These are phyloP conservation scores for Rhamphomyia laevipes DNA, from an alignment of 2,888 invertebrate genomes.

Conservation along the genomic window DNA sequence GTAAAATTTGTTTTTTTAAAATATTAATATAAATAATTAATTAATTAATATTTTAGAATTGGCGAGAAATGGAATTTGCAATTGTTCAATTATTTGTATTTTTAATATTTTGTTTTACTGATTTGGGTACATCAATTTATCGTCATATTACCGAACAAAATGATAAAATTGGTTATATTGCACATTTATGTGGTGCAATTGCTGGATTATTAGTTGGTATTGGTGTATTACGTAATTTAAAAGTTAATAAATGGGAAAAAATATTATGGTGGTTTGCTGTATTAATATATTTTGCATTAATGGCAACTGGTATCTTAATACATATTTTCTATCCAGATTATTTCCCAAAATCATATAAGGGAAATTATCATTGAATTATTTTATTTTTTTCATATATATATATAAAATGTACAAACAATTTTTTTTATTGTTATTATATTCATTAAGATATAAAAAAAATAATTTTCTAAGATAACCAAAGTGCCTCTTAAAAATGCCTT, in stretches of 20 bases:
- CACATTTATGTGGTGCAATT: slow-evolving; percentile 84
- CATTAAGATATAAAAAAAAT: not conserved
- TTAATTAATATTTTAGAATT: slow-evolving; percentile 67
- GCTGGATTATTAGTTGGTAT: slow-evolving; percentile 75
- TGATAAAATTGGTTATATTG: slow-evolving; percentile 83
- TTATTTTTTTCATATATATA: too few species aligned
- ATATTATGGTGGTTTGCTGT: slow-evolving; percentile 73
- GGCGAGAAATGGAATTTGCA: slow-evolving; percentile 93
- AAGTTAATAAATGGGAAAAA: slow-evolving; percentile 68
- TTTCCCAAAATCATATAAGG: slow-evolving; percentile 34
- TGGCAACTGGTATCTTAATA: slow-evolving; percentile 60
- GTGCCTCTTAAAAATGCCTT: not conserved
- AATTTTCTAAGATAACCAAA: not conserved
- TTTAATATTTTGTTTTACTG: slow-evolving; percentile 64
- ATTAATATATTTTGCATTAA: slow-evolving; percentile 53
- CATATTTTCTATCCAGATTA: slow-evolving; percentile 54
- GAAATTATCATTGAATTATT: not conserved
- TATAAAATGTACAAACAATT: not conserved
- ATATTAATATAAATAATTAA: too few species aligned
- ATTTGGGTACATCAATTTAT: slow-evolving; percentile 84
- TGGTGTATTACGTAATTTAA: slow-evolving; percentile 70
- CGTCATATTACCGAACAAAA: slow-evolving; percentile 59
- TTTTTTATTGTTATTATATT: not conserved
- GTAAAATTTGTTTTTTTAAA: slow-evolving; percentile 23
- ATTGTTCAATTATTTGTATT: slow-evolving; percentile 74